Conservation (phyloP, 2,113 vertebrate species). For the Bos taurus region ARS-UCD2.0 NC_037331.1:39953501-39954000, state of each 20-base stretch:
- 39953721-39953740: fast-evolving
- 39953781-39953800: neutral
- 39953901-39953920: neutral
- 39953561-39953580: neutral
- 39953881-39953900: neutral
- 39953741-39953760: neutral
- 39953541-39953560: neutral
- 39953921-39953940: neutral
- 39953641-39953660: neutral
- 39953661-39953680: neutral
- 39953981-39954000: neutral
- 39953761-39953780: neutral
- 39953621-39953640: neutral
- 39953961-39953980: neutral
- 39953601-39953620: neutral
- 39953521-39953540: neutral
- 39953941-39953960: neutral
- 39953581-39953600: neutral
- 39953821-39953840: neutral
- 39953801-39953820: neutral
- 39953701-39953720: neutral
- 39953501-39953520: neutral
- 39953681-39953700: neutral
- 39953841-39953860: neutral
- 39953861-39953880: neutral